Base-by-base conservation (phyloP, 2,888 invertebrate species). In the Gnatocerus cornutus region DNA sequence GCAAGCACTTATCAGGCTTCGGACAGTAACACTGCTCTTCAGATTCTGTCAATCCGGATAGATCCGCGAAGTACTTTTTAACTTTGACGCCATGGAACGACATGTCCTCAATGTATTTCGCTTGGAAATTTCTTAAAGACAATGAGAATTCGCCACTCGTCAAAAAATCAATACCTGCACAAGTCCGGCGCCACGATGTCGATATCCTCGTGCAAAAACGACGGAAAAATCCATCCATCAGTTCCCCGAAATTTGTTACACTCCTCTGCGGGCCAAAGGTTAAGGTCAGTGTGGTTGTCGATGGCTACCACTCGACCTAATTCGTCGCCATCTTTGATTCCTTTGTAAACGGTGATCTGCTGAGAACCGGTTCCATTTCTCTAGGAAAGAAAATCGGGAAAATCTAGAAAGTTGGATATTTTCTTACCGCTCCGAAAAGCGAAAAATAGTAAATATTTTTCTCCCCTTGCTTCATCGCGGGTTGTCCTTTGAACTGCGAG, bases 161-260 rank as follows among this genome's bases (percentile, higher is more conserved):
- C 4, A 43, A 43, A 13, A 7, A 48, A 2, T 33, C 29, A 48
- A 21, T 75, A 89, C 89, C 91, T 89, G 87, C 96, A 96, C 3
- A 96, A 80, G 82, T 95, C 95, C 0, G 90, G 89, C 0, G 93
- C 89, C 78, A 90, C 96, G 0, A 93, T 91, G 76, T 90, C 88
- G 6, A 93, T 80, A 1, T 92, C 89, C 48, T 92, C 90, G 10
- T 89, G 74, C 41, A 80, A 58, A 76, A 93, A 92, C 0, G 96
- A 95, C 0, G 94, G 91, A 83, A 96, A 96, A 10, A 96, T 91
- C 0, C 96, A 94, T 0, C 95, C 93, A 79, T 97, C 97, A 0
- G 95, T 96, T 0, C 97, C 97, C 3, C 88, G 85, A 77, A 90
- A 92, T 61, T 89, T 86, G 80, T 96, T 94, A 80, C 97, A 96